Base-by-base conservation (phyloP, 2,888 invertebrate species). In the Crocallis elinguaria region DNA sequence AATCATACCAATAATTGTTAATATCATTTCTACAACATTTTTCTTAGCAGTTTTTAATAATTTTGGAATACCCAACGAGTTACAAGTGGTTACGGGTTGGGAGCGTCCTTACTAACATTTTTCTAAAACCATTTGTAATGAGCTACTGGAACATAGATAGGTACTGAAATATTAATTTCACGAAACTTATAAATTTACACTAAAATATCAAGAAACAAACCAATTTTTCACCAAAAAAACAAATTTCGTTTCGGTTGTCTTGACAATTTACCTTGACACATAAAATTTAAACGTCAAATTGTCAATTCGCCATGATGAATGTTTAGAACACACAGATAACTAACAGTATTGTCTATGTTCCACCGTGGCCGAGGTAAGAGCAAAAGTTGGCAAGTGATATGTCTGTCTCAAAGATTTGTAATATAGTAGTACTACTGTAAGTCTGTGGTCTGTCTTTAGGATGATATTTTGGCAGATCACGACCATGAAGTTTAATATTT, bases 71-170 rank as follows among this genome's bases (percentile, higher is more conserved):
- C 66, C 64, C 62, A 70, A 67, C 60, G 69, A 14, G n/a, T n/a
- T n/a, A n/a, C n/a, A 12, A 11, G 71, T 70, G 30, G 25, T 48
- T 46, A 35, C 13, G 38, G 43, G 16, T 41, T 50, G 78, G 67
- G 75, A 84, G 86, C 82, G 88, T 87, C 86, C 84, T 82, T 70
- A 82, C 73, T 57, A 84, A 69, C 85, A 88, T 86, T 71, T 37
- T 23, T 39, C 12, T 21, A 37, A 1, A 4, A 12, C 11, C 7
- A 6, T 12, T 35, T 6, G n/a, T 6, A n/a, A n/a, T 4, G 1
- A 19, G 1, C 19, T 11, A 13, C 11, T 14, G 32, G 8, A 14
- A 32, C 32, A 9, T 32, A 6, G 16, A 14, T 3, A 25, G 1
- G 1, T n/a, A n/a, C n/a, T n/a, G n/a, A n/a, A n/a, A n/a, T n/a